Evolutionary conservation across 2,888 invertebrate genomes (phyloP), one percentile per base, ranked within the genome.

Genomic region (Pyrgus malvae): DNA sequence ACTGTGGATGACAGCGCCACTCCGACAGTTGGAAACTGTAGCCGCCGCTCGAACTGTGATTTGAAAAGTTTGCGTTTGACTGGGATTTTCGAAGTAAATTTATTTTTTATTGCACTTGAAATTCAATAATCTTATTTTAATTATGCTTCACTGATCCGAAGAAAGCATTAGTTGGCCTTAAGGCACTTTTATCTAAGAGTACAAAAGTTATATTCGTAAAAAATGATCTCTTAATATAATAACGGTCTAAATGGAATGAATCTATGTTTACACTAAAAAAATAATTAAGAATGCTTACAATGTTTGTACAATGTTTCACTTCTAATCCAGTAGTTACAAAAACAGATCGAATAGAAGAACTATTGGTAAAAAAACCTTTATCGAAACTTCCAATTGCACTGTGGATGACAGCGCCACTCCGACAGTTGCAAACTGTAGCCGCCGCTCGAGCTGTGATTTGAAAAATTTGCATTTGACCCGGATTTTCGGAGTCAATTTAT

Each of bases 381-480:
- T 48, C 23, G 14, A 37, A 48, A 25, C 14, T 14, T 11, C 14
- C 23, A 9, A 35, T 14, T 45, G 19, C 33, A 38, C 38, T 48
- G 37, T 48, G 38, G 6, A 37, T 27, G 38, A 37, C 25, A 25
- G 17, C 23, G 35, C 7, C 37, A 33, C 38, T 38, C 14, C 27
- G 17, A 27, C 27, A 48, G 37, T 48, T 48, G 17, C 9, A 11
- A 37, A 27, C 17, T 27, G 12, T 31, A 21, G 33, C 17, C n/a
- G 37, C 17, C 37, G 38, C 16, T 37, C 48, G 25, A 16, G 27
- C 25, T 3, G 8, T 27, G 48, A 38, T 48, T 27, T 17, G 19
- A 48, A 27, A 48, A 48, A 38, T 48, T 48, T 21, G 45, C 21
- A 12, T 45, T 12, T 19, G 31, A 45, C 31, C 45, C 31, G 33